Evolutionary conservation across 1,140 invertebrate genomes (phyloP), one percentile per base, ranked within the genome.

Genomic region (Caenorhabditis latens): DNA sequence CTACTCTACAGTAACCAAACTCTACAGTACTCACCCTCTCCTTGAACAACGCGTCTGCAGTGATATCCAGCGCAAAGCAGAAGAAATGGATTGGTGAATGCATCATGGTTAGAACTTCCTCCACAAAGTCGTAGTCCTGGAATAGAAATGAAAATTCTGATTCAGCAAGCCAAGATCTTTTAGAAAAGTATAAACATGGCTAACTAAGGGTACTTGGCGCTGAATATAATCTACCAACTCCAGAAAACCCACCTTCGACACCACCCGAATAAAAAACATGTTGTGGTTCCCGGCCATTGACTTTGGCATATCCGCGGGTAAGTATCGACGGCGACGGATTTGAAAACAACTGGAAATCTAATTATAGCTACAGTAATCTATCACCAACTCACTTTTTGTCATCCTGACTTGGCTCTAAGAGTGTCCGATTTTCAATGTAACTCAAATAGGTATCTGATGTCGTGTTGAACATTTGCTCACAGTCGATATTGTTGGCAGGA

Each of bases 61-160:
- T 42, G 4, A 53, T 63, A 67, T 84, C 84, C 0, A 84, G 32
- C 11, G 46, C 13, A 9, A 65, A 65, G 50, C 84, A 84, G 84
- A 63, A 84, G 84, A 84, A 84, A 84, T 84, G 57, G n/a, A 84
- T 61, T 7, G 84, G 84, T 7, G 84, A 84, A 21, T 84, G 61
- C 84, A 84, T 61, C 84, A 84, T 84, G 0, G 84, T 67, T 8
- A 84, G 55, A 21, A 53, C 61, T 14, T 61, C 61, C n/a, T 84
- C 84, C 13, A 65, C 61, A 32, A 63, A 84, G 50, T 84, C 61
- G 53, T 84, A 84, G 43, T 84, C 84, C 84, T 84, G 43, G 9
- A 84, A 67, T 32, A 32, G 40, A 43, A 58, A 6, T 57, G 55
- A 4, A 21, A 19, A 58, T 58, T 58, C 57, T 7, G n/a, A 21